Base-by-base conservation (phyloP, 2,888 invertebrate genomes). In the Acleris sparsana region DNA sequence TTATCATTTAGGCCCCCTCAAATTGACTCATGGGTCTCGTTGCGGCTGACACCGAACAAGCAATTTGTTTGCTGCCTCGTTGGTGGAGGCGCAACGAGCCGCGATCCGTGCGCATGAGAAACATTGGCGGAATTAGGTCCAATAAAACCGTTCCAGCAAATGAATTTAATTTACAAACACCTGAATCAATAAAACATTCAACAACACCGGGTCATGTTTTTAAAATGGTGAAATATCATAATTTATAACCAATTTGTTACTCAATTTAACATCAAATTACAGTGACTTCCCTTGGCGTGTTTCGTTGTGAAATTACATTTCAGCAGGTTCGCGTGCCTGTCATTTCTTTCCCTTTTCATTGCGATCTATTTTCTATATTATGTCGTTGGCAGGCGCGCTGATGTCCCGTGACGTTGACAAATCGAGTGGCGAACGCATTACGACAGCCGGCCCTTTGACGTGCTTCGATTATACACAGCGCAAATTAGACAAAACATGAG, bases 381-480 rank as follows among this genome's bases (percentile, higher is more conserved):
- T 80, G 78, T 73, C 75, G 79, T 76, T 77, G 84, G 84, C 86
- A 84, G 79, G 78, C 80, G 79, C 78, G 74, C 78, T 78, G 82
- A 86, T 84, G 81, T 76, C 74, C 72, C 72, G 69, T 79, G 89
- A 89, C 89, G 80, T 89, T 89, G 88, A 91, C 84, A 87, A 88
- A 91, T 91, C 83, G 87, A 80, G 78, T 74, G 74, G 70, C 74
- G 78, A 81, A 83, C 78, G 75, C 80, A 78, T 76, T 77, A 75
- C 79, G 89, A 87, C 88, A 78, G 78, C 74, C 71, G 71, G 74
- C 76, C 75, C 73, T 79, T 79, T 77, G 74, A 72, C 74, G 72
- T 70, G 69, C 74, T 72, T 76, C 72, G 73, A 72, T 77, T 74
- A 71, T 68, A 70, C 55, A 49, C 62, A 57, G 62, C 52, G 13